Evolutionary conservation across 1,140 invertebrate genomes (phyloP).

Genomic region (Diabrotica undecimpunctata): DNA sequence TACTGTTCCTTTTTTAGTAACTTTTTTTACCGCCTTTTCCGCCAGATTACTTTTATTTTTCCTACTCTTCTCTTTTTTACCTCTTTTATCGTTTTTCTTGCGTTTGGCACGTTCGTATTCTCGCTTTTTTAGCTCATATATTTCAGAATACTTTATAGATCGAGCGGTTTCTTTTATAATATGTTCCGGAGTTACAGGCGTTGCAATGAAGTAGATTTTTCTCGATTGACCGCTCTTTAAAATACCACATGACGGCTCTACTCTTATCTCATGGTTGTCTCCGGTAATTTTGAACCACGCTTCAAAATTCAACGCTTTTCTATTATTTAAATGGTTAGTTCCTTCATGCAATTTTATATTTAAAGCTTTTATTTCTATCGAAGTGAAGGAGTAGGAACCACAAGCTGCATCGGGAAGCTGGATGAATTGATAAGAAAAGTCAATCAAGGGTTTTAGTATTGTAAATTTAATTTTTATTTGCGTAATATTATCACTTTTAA

Average conservation of each 20-base stretch:
- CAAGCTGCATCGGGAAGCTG: slow-evolving; percentile 38
- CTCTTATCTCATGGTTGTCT: slow-evolving; percentile 26
- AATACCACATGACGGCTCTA: slow-evolving; percentile 35
- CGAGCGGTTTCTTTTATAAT: slow-evolving; percentile 31
- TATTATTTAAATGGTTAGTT: slow-evolving; percentile 17
- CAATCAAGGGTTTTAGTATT: slow-evolving; percentile 20
- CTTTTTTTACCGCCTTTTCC: slow-evolving; percentile 15
- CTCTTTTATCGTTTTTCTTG: slow-evolving; percentile 8
- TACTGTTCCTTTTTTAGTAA: slow-evolving; percentile 22
- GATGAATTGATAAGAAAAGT: slow-evolving; percentile 31
- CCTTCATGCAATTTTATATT: slow-evolving; percentile 5
- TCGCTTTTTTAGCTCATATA: slow-evolving; percentile 26
- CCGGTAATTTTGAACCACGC: slow-evolving; percentile 33
- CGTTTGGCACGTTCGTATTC: slow-evolving; percentile 13
- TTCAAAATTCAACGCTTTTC: slow-evolving; percentile 11
- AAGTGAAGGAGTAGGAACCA: slow-evolving; percentile 34
- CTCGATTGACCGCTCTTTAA: slow-evolving; percentile 23
- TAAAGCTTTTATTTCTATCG: slow-evolving; percentile 23
- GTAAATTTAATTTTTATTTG: neutral
- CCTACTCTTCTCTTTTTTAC: slow-evolving; percentile 16
- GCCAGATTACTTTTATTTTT: slow-evolving; percentile 16
- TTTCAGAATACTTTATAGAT: slow-evolving; percentile 27
- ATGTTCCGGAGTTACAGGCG: slow-evolving; percentile 28
- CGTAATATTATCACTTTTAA: neutral
- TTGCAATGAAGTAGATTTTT: slow-evolving; percentile 32